Evolutionary conservation across 2,888 invertebrate species (phyloP).

Genomic region (Metacarcinus magister): DNA sequence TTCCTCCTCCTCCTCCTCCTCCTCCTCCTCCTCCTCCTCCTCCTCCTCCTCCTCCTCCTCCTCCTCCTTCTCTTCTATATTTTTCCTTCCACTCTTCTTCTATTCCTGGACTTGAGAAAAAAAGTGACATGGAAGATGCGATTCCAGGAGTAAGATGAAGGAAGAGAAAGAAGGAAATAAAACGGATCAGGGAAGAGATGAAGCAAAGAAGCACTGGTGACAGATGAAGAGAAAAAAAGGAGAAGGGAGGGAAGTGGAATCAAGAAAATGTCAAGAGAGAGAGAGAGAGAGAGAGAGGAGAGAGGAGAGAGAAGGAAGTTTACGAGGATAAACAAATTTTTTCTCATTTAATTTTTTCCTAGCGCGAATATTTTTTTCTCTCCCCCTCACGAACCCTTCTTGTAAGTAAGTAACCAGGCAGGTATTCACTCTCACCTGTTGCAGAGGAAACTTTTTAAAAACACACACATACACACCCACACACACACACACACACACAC

Average conservation of each 20-base stretch:
- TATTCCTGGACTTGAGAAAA: neutral
- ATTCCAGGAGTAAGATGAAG: neutral
- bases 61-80: neutral
- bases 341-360: neutral
- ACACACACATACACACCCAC: neutral
- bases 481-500: neutral
- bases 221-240: neutral
- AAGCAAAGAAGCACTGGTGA: neutral
- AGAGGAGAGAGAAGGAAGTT: conserved; percentile 43
- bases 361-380: neutral
- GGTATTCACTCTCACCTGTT: neutral
- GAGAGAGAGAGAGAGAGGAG: conserved; percentile 59
- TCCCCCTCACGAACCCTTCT: neutral
- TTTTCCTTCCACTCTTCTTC: neutral
- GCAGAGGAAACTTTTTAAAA: neutral
- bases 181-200: neutral
- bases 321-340: neutral
- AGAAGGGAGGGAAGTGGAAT: neutral
- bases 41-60: too few relatives aligned
- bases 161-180: neutral
- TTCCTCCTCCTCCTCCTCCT: neutral
- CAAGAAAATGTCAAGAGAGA: conserved; percentile 1
- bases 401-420: neutral
- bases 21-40: neutral
- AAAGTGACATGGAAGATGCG: neutral